Base-by-base conservation (phyloP, 2,888 invertebrate species). In the Nomada goodeniana region DNA sequence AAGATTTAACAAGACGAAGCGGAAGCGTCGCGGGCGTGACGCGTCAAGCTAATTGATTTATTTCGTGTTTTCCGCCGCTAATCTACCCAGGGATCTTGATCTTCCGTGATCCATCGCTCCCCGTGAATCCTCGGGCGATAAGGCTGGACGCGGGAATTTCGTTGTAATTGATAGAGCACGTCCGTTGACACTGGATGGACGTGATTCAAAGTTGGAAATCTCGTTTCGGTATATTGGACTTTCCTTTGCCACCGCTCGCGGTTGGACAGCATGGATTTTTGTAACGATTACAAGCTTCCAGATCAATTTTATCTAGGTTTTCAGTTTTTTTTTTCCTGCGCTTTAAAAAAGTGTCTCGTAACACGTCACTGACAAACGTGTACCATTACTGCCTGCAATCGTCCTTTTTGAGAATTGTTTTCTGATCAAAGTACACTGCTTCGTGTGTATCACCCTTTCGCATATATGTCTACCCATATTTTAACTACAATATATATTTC, bases 41-140 rank as follows among this genome's bases (percentile, higher is more conserved):
- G 65, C 77, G 82, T 83, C 83, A 64, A 70, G 67, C 77, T 87
- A 87, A 87, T 87, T 87, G 85, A 87, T 86, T 87, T 87, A 87
- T 85, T 85, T 87, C 86, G 72, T 61, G 42, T 65, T 44, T 60
- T 55, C 47, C 15, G 29, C 26, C 15, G 72, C 72, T 83, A 78
- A 86, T 85, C 80, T 77, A 23, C 67, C 67, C 57, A 60, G 70
- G 26, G 64, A 76, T 73, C 80, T 71, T 79, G 57, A 71, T 74
- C 63, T 82, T 61, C 26, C 79, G 60, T 76, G 67, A 72, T 75
- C 60, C 76, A 61, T 64, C 52, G 69, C 36, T 26, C 67, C 13
- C 42, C 42, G 29, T 52, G 57, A 72, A 67, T 70, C 52, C 72
- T 44, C 47, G 18, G 61, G 69, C 65, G 59, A 26, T 63, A 52